A percentile compares a stretch with the other conserved stretches of the same genome.
Evolutionary conservation across 2,113 vertebrate species (phyloP).

Genomic region (Neolamprologus cancellatus): DNA sequence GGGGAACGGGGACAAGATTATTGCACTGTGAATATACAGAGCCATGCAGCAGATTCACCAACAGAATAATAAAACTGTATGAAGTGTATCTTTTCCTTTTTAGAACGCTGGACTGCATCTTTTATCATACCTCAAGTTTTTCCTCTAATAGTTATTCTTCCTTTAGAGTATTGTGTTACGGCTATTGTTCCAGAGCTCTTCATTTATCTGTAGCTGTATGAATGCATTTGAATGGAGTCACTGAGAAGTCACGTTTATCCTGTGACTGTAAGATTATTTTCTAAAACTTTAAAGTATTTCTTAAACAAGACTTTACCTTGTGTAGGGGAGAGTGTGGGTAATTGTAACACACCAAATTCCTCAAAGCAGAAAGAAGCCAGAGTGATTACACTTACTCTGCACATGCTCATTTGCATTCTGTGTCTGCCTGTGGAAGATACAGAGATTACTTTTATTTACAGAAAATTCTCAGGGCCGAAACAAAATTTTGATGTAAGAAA

Average conservation of each 20-base stretch:
- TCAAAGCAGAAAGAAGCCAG: neutral
- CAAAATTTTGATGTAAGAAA: neutral
- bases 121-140: neutral
- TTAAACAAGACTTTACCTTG: neutral
- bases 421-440: neutral
- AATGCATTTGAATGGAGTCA: neutral
- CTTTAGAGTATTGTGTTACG: neutral
- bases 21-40: slow-evolving; percentile 12
- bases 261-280: neutral
- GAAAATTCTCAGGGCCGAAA: neutral
- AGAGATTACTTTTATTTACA: neutral
- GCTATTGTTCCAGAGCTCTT: neutral
- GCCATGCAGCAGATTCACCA: neutral
- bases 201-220: neutral
- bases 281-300: neutral
- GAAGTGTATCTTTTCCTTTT: neutral
- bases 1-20: neutral
- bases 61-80: neutral
- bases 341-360: neutral
- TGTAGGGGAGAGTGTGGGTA: neutral
- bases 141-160: neutral
- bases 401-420: neutral
- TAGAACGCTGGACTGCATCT: neutral
- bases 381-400: neutral
- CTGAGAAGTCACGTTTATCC: neutral